Percentiles rank a stretch among this genome's conserved stretches.
These are phyloP conservation scores for Remorina albescens DNA, from an alignment of 2,797 vertebrate species.

Conservation along the genomic window DNA sequence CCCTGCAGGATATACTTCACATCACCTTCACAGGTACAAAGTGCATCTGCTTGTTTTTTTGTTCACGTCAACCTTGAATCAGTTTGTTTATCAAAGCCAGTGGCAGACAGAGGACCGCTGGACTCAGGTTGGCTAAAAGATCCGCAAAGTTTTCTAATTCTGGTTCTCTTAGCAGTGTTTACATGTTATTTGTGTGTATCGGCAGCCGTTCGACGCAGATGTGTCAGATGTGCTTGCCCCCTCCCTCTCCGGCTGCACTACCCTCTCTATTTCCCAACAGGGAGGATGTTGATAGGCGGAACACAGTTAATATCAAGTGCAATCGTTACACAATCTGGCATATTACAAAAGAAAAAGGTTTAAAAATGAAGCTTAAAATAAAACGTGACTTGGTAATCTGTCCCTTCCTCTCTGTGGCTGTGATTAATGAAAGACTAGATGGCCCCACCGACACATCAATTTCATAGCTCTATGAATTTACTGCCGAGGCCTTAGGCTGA, in stretches of 20 bases:
- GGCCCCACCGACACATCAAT: constrained; percentile 86
- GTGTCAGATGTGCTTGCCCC: constrained; percentile 42
- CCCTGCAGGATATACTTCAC: constrained; percentile 61
- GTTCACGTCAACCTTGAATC: constrained; percentile 40
- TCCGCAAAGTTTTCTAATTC: constrained; percentile 13
- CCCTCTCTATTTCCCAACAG: constrained; percentile 58
- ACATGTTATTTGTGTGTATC: not conserved
- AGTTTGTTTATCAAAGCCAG: constrained; percentile 56
- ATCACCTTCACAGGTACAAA: constrained; percentile 64
- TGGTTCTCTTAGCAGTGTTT: not conserved
- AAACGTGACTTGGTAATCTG: constrained; percentile 66
- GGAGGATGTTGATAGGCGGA: constrained; percentile 64
- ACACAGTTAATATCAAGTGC: constrained; percentile 87
- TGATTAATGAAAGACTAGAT: constrained; percentile 88
- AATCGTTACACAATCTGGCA: constrained; percentile 80
- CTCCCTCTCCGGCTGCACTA: constrained; percentile 11
- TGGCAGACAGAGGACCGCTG: constrained; percentile 32
- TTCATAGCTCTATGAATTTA: constrained; percentile 89
- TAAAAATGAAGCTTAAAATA: constrained; percentile 44
- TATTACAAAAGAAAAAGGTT: constrained; percentile 73
- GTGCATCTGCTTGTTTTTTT: constrained; percentile 59
- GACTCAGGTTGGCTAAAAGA: constrained; percentile 9
- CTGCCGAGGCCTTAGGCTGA: constrained; percentile 77
- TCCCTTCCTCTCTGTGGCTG: constrained; percentile 79
- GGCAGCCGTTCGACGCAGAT: constrained; percentile 57